phyloP scores from a whole-genome alignment of 92 coral and sea anemone species.

The Blastomussa wellsi region DNA sequence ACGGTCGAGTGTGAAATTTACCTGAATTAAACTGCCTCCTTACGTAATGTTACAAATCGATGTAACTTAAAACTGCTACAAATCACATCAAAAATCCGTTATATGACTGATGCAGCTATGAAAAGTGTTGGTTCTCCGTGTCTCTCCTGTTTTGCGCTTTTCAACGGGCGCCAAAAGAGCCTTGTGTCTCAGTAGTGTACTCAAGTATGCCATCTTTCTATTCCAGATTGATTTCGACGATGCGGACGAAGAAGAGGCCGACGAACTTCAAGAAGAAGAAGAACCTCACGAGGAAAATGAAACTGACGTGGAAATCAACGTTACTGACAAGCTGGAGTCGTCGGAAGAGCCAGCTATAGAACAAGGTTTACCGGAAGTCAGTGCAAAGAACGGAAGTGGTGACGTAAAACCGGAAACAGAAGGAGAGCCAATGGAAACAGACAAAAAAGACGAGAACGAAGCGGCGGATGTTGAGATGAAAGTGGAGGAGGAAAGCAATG shows the following conservation, averaged over 20 bases:
- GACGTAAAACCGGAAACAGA: constrained; percentile 22
- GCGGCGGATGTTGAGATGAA: constrained; percentile 13
- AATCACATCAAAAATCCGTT: background rate
- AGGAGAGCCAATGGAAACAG: constrained; percentile 14
- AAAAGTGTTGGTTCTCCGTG: background rate
- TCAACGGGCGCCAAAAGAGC: background rate
- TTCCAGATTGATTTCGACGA: constrained; percentile 65
- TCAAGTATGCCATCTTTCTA: background rate
- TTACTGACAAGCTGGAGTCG: constrained; percentile 21
- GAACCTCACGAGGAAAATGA: constrained; percentile 36
- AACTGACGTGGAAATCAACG: constrained; percentile 32
- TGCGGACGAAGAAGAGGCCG: constrained; percentile 65
- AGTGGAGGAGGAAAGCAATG: constrained; percentile 17
- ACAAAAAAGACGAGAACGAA: constrained; percentile 8
- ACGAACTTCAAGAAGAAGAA: constrained; percentile 39
- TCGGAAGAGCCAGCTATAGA: constrained; percentile 2
- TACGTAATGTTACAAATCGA: background rate
- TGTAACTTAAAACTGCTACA: background rate
- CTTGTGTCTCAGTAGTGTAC: background rate
- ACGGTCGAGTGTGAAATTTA: background rate
- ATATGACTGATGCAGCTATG: background rate
- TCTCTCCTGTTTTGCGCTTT: background rate
- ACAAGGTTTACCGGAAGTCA: background rate
- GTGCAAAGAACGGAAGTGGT: background rate
- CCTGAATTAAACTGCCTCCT: background rate